These are phyloP conservation scores for Chelon labrosus DNA, from an alignment of 2,797 vertebrate genomes.

Conservation along the genomic window DNA sequence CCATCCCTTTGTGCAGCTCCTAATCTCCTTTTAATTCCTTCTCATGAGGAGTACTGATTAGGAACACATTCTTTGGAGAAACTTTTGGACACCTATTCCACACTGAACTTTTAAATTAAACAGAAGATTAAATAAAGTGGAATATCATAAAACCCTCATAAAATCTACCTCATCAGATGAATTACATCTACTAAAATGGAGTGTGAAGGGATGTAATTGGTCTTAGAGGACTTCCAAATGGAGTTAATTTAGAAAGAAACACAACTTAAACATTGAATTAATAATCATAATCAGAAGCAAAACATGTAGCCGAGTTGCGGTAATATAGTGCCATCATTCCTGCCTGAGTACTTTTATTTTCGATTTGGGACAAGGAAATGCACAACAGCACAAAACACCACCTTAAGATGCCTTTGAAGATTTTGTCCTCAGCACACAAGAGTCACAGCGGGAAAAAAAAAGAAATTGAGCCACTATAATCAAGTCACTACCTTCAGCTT, in stretches of 20 bases:
- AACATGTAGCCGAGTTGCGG: not conserved
- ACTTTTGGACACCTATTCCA: conserved; percentile 34
- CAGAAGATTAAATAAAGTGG: conserved; percentile 14
- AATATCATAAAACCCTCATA: not conserved
- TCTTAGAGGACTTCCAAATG: not conserved
- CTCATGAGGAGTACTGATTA: conserved; percentile 57
- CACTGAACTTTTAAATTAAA: not conserved
- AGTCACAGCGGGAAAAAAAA: conserved; percentile 13
- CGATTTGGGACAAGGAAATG: not conserved
- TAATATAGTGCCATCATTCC: not conserved
- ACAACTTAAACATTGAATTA: not conserved
- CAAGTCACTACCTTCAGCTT: conserved; percentile 17
- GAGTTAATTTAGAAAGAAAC: not conserved
- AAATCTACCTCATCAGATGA: not conserved
- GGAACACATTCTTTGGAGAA: conserved; percentile 66
- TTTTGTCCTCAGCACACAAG: not conserved
- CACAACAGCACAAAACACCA: conserved; percentile 1
- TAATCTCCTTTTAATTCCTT: conserved; percentile 78
- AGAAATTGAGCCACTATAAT: conserved; percentile 12
- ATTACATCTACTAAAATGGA: not conserved
- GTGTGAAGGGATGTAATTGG: rapidly evolving
- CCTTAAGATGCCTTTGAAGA: not conserved
- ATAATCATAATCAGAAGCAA: not conserved
- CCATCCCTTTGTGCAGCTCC: conserved; percentile 64
- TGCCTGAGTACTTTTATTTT: conserved; percentile 5